Evolutionary conservation across 2,888 invertebrate species (phyloP).

Genomic region (Phalera bucephala): DNA sequence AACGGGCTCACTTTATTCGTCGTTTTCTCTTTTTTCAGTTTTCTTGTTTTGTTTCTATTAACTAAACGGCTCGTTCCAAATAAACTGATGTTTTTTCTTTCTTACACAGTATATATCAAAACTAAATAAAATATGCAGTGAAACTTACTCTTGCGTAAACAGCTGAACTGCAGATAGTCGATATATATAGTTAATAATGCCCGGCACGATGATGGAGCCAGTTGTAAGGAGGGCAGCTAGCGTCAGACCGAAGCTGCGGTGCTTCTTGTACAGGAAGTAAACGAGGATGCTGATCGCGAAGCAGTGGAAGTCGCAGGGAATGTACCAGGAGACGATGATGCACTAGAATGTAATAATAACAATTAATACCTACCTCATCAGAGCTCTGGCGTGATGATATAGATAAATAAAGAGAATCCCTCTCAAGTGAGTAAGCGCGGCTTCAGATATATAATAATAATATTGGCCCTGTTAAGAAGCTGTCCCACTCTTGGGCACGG

Average conservation of each 20-base stretch:
- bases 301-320: conserved; percentile 88
- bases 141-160: conserved; percentile 81
- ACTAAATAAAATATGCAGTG: conserved; percentile 3
- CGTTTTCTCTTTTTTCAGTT: no score
- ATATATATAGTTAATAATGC: conserved; percentile 74
- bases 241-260: conserved; percentile 59
- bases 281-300: conserved; percentile 81
- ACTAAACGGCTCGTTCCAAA: no score
- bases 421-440: no score
- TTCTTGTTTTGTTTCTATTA: no score
- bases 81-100: no score
- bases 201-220: conserved; percentile 74
- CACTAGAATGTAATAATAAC: conserved; percentile 75
- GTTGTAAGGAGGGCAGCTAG: conserved; percentile 53
- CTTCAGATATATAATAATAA: no score
- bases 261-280: conserved; percentile 66
- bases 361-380: no score
- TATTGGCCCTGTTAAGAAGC: no score
- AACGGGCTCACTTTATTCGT: no score
- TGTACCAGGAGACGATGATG: conserved; percentile 86
- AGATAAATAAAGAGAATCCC: no score
- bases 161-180: conserved; percentile 76
- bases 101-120: conserved; percentile 3
- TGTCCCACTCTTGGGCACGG: no score
- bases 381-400: no score